phyloP scores from a whole-genome alignment of 2,797 vertebrate genomes.

The Sternotherus odoratus region DNA sequence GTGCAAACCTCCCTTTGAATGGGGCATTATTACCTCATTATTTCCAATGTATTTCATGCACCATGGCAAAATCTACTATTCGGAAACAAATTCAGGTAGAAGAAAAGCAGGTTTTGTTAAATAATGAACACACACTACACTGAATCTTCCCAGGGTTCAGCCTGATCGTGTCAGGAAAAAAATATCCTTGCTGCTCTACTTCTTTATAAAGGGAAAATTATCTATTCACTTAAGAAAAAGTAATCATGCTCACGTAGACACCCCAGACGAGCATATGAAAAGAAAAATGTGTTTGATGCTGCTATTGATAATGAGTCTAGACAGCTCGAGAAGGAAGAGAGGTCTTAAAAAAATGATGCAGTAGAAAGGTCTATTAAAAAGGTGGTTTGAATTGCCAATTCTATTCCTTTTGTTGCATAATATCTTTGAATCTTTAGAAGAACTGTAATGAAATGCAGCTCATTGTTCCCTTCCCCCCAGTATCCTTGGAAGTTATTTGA shows the following conservation, averaged over 20 bases:
- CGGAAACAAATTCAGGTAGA: slow-evolving; percentile 1
- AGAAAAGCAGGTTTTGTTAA: slow-evolving; percentile 47
- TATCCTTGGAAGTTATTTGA: not conserved
- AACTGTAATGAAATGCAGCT: slow-evolving; percentile 36
- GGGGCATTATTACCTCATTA: slow-evolving; percentile 34
- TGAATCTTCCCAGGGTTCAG: slow-evolving; percentile 18
- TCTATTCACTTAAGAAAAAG: slow-evolving; percentile 69
- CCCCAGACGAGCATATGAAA: slow-evolving; percentile 70
- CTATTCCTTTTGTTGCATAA: slow-evolving; percentile 56
- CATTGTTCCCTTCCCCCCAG: not conserved
- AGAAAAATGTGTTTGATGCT: slow-evolving; percentile 75
- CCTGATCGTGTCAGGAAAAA: slow-evolving; percentile 37
- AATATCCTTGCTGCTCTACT: slow-evolving; percentile 28
- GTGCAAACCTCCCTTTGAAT: slow-evolving; percentile 40
- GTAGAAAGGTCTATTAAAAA: slow-evolving; percentile 54
- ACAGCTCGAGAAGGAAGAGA: slow-evolving; percentile 44
- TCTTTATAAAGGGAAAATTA: slow-evolving; percentile 48
- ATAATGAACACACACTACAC: not conserved
- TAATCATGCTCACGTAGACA: slow-evolving; percentile 66
- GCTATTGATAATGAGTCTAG: slow-evolving; percentile 57
- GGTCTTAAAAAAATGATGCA: slow-evolving; percentile 31
- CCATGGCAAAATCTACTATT: not conserved
- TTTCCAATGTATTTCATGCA: not conserved
- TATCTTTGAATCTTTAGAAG: slow-evolving; percentile 54
- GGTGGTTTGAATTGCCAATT: slow-evolving; percentile 35